These are phyloP conservation scores for Heliconius hermathena DNA, from an alignment of 1,140 invertebrate species.

Conservation along the genomic window DNA sequence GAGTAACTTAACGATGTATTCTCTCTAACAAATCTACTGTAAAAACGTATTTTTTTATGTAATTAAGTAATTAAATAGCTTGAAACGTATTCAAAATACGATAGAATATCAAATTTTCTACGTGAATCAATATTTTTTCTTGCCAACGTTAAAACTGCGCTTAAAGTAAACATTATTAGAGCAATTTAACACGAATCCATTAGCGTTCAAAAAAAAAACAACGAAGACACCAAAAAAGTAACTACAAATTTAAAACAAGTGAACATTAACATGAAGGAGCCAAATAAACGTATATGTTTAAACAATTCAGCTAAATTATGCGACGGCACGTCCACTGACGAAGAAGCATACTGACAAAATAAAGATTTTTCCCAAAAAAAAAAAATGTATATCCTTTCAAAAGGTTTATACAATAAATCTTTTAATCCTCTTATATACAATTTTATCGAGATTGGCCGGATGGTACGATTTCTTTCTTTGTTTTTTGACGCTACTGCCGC, in stretches of 20 bases:
- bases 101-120: neutral
- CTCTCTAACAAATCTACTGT: no score
- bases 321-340: slow-evolving; percentile 63
- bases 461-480: slow-evolving; percentile 47
- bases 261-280: slow-evolving; percentile 55
- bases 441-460: slow-evolving; percentile 75
- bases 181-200: slow-evolving; percentile 42
- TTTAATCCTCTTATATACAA: slow-evolving; percentile 78
- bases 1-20: no score
- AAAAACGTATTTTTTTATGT: no score
- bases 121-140: neutral
- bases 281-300: slow-evolving; percentile 65
- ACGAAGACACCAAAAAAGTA: slow-evolving; percentile 44
- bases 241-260: slow-evolving; percentile 53
- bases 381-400: slow-evolving; percentile 60
- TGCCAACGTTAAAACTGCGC: neutral
- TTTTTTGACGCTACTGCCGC: slow-evolving; percentile 48
- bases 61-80: neutral
- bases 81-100: neutral
- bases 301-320: slow-evolving; percentile 69
- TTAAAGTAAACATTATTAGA: slow-evolving; percentile 26
- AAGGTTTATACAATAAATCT: slow-evolving; percentile 77
- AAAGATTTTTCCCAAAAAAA: slow-evolving; percentile 68
- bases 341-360: slow-evolving; percentile 66
- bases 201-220: slow-evolving; percentile 43